Base-by-base conservation (phyloP, 2,113 vertebrate genomes). In the Heloderma charlesbogerti region DNA sequence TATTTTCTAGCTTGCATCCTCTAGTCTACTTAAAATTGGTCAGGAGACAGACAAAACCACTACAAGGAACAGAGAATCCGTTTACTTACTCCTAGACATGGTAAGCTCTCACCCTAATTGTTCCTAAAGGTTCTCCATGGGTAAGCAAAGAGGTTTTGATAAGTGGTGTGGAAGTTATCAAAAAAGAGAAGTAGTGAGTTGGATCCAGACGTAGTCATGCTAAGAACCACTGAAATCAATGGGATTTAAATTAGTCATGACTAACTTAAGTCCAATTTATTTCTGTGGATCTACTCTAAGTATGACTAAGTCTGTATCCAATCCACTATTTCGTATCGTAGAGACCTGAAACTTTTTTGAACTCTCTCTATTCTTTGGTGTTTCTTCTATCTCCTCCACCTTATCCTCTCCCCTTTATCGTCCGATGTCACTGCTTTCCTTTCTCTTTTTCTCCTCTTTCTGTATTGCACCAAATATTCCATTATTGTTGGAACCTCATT, bases 1-100 rank as follows among this genome's bases (percentile, higher is more conserved):
- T 89, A 57, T 91, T 94, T 93, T 86, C 15, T 94, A 99, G 99
- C 98, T 99, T 96, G 99, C 99, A 84, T 99, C 99, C 0, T 99
- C 99, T 92, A 99, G 99, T 96, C 96, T 99, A 85, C 96, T 99
- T 96, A 99, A 99, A 98, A 99, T 99, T 88, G 99, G 99, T 80
- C 99, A 99, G 94, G 99, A 99, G 95, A 99, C 99, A 0, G 99
- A 99, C 97, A 99, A 99, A 98, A 99, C 98, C 93, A 99, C 99
- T 84, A 99, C 99, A 82, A 98, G 99, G 74, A 99, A 99, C 97
- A 97, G 99, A 95, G 99, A 99, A 95, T 99, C 99, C 89, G 99
- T 99, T 91, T 99, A 99, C 96, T 97, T 99, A 95, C 98, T 99
- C 91, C 97, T 99, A 94, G 99, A 99, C 96, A 99, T 99, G 99